These are phyloP conservation scores for Fulmarus glacialis DNA, from an alignment of 2,113 vertebrate genomes.

Conservation along the genomic window DNA sequence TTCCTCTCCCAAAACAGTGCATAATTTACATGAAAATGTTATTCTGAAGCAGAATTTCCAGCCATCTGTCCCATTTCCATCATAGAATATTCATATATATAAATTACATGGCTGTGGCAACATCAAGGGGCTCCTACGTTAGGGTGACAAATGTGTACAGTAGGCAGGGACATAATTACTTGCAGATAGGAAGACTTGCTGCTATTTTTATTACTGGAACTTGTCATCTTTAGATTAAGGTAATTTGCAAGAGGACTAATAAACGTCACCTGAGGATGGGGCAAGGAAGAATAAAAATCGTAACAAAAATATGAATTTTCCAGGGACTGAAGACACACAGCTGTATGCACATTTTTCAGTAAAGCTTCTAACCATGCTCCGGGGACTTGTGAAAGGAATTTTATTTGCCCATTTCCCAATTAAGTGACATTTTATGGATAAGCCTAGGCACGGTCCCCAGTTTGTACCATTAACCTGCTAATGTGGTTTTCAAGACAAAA, in stretches of 20 bases:
- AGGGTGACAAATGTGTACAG: slow-evolving; percentile 65
- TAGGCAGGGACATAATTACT: slow-evolving; percentile 52
- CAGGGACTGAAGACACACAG: neutral
- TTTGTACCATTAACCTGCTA: neutral
- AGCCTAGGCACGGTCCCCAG: neutral
- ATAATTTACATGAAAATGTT: slow-evolving; percentile 65
- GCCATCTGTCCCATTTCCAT: slow-evolving; percentile 70
- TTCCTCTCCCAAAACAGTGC: slow-evolving; percentile 47
- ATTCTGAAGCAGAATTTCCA: slow-evolving; percentile 67
- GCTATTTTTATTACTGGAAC: slow-evolving; percentile 41
- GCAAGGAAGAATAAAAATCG: neutral
- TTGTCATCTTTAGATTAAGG: slow-evolving; percentile 69
- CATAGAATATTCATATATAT: slow-evolving; percentile 69
- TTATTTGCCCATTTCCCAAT: slow-evolving; percentile 4
- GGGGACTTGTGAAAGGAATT: neutral
- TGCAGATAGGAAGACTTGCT: slow-evolving; percentile 8
- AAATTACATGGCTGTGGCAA: slow-evolving; percentile 62
- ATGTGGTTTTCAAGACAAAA: neutral
- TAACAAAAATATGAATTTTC: neutral
- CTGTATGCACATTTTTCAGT: neutral
- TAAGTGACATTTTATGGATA: slow-evolving; percentile 14
- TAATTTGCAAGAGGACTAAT: slow-evolving; percentile 50
- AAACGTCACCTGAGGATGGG: slow-evolving; percentile 29
- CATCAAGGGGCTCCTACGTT: slow-evolving; percentile 50
- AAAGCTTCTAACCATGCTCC: neutral